Evolutionary conservation across 2,113 vertebrate species (phyloP).

Genomic region (Paraplagusia blochii): DNA sequence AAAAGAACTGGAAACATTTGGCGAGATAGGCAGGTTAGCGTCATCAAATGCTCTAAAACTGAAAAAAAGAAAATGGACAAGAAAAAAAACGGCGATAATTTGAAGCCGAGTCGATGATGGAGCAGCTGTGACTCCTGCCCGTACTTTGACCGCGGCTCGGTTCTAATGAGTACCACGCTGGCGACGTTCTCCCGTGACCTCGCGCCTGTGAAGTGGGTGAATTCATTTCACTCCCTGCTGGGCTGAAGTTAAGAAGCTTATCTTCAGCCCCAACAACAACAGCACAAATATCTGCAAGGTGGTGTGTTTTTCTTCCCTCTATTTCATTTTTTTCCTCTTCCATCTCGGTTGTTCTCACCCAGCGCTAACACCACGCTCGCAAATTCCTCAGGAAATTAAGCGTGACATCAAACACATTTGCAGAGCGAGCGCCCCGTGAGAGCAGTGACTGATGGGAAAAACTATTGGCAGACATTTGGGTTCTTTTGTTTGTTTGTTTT

Average conservation of each 20-base stretch:
- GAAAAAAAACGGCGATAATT: no score
- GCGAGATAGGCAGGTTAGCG: no score
- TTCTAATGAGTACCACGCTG: constrained; percentile 8
- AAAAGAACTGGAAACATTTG: no score
- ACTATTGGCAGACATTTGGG: constrained; percentile 9
- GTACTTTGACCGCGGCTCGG: constrained; percentile 5
- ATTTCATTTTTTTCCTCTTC: not conserved
- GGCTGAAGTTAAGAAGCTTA: constrained; percentile 49
- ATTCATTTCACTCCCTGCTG: constrained; percentile 23
- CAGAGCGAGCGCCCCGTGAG: constrained; percentile 16
- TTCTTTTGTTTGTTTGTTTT: constrained; percentile 7
- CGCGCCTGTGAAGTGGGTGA: constrained; percentile 15
- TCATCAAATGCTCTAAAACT: no score
- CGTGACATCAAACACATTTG: constrained; percentile 31
- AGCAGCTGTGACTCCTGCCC: not conserved
- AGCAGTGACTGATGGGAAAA: constrained; percentile 29
- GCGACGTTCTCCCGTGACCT: constrained; percentile 18
- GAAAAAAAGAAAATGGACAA: no score
- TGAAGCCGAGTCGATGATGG: no score
- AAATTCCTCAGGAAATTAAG: constrained; percentile 43
- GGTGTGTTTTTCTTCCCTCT: not conserved
- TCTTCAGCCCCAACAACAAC: constrained; percentile 26
- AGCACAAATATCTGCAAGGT: constrained; percentile 30
- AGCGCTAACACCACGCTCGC: not conserved
- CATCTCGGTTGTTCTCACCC: constrained; percentile 40